These are phyloP conservation scores for Actinopyga echinites DNA, from an alignment of 53 echinoderm and acorn worm species.

Conservation along the genomic window DNA sequence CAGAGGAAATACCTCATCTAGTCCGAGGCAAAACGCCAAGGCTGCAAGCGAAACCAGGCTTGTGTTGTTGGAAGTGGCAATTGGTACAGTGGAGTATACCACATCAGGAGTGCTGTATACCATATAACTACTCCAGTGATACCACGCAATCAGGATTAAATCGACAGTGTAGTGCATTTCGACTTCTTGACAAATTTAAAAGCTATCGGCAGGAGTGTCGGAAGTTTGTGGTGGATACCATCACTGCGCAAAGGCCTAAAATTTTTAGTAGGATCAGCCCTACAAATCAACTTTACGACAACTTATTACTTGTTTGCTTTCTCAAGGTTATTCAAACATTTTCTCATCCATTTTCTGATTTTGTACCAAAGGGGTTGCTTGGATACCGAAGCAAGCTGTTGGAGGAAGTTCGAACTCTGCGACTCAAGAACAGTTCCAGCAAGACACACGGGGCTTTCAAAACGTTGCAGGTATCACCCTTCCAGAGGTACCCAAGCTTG, in stretches of 20 bases:
- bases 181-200: conserved; percentile 19
- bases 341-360: background rate
- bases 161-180: background rate
- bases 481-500: conserved; percentile 4
- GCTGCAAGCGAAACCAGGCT: conserved; percentile 55
- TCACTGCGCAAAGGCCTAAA: background rate
- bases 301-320: background rate
- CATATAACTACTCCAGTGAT: conserved; percentile 14
- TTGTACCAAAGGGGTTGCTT: conserved; percentile 4
- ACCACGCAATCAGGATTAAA: conserved; percentile 11
- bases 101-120: background rate
- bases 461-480: conserved; percentile 7
- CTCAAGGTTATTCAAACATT: conserved; percentile 3
- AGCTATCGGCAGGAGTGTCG: background rate
- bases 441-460: conserved; percentile 2
- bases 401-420: background rate
- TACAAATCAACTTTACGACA: background rate
- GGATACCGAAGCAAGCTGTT: conserved; percentile 21
- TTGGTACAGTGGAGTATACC: conserved; percentile 53
- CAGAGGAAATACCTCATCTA: conserved; percentile 70
- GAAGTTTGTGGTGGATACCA: background rate
- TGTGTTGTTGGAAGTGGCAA: conserved; percentile 39
- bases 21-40: conserved; percentile 55
- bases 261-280: background rate
- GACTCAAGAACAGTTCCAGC: background rate